These are phyloP conservation scores for Mamestra configurata DNA, from an alignment of 1,140 invertebrate species.

Conservation along the genomic window DNA sequence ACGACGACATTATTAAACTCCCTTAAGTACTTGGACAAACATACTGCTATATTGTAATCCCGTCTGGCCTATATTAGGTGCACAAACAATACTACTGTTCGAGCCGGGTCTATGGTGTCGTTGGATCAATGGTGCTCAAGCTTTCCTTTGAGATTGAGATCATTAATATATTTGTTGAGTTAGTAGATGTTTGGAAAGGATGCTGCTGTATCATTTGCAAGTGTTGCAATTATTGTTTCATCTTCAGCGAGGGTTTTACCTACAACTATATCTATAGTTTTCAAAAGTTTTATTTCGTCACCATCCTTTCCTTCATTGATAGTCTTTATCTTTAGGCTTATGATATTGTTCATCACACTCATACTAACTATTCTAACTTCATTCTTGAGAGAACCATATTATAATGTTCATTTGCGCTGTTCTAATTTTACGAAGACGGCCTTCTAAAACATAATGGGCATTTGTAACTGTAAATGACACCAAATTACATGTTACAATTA, in stretches of 20 bases:
- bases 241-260: too few species aligned
- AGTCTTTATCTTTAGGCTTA: too few species aligned
- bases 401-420: background rate
- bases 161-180: background rate
- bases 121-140: conserved; percentile 26
- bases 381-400: too few species aligned
- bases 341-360: too few species aligned
- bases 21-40: conserved; percentile 31
- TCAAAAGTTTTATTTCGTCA: too few species aligned
- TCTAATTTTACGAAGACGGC: background rate
- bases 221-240: too few species aligned
- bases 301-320: too few species aligned
- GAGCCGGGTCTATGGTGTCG: background rate
- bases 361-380: too few species aligned
- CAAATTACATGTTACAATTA: background rate
- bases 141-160: background rate
- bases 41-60: conserved; percentile 28
- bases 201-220: background rate
- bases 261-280: too few species aligned
- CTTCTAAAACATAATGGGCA: background rate
- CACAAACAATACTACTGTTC: conserved; percentile 24
- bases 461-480: background rate
- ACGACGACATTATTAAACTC: conserved; percentile 28
- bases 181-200: background rate
- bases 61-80: conserved; percentile 28